Conservation (phyloP, 2,113 vertebrate species). For the Pundamilia nyererei region DNA sequence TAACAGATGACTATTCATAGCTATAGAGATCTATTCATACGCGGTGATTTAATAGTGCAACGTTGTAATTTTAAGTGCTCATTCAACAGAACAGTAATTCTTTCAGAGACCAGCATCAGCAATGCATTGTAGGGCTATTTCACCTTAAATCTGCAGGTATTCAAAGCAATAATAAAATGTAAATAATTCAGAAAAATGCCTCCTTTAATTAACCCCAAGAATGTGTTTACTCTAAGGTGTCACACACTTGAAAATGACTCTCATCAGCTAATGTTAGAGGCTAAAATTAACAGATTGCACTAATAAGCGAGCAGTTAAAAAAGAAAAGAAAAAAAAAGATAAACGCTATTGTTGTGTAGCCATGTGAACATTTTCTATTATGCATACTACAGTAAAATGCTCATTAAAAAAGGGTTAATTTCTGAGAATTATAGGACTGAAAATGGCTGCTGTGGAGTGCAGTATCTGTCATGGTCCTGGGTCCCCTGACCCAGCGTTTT, state of each 20-base stretch:
- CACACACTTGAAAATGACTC: background rate
- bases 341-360: too few species aligned
- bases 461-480: too few species aligned
- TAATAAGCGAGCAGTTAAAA: background rate
- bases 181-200: background rate
- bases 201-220: background rate
- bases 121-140: background rate
- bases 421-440: too few species aligned
- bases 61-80: background rate
- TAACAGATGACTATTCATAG: background rate
- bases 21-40: background rate
- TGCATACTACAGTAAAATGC: too few species aligned
- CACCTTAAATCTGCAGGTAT: background rate
- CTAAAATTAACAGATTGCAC: background rate
- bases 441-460: too few species aligned
- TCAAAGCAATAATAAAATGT: background rate
- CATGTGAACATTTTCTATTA: too few species aligned
- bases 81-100: background rate
- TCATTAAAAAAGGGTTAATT: too few species aligned
- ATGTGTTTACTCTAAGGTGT: background rate
- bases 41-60: background rate
- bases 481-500: too few species aligned
- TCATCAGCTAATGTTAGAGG: background rate
- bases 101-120: background rate
- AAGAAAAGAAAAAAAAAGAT: background rate